Evolutionary conservation across 1,140 invertebrate species (phyloP).

Genomic region (Lepidurus couesii): DNA sequence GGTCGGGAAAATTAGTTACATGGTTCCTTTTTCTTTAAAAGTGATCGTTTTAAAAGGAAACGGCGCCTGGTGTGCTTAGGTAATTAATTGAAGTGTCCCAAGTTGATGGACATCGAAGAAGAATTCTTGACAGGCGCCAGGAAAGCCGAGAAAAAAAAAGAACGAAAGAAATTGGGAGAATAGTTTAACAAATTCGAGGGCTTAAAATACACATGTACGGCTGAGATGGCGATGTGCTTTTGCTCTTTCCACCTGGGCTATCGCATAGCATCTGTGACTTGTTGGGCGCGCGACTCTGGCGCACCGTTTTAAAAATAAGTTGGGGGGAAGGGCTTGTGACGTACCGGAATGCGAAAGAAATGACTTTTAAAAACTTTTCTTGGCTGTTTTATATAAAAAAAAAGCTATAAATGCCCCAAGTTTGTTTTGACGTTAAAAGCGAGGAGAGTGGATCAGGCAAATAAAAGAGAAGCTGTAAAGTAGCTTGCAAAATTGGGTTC

Average conservation of each 20-base stretch:
- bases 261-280: neutral
- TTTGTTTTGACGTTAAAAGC: conserved; percentile 1
- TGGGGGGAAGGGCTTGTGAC: neutral
- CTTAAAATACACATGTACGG: conserved; percentile 15
- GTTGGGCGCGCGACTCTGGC: neutral
- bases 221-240: neutral
- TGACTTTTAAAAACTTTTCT: neutral
- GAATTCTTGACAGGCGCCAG: neutral
- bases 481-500: neutral
- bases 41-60: neutral
- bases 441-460: neutral
- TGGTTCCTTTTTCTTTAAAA: neutral
- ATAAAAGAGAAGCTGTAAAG: neutral
- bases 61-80: too few species aligned
- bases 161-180: neutral
- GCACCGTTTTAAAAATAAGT: neutral
- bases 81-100: too few species aligned
- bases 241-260: conserved; percentile 1
- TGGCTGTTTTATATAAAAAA: neutral
- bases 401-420: neutral
- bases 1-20: neutral
- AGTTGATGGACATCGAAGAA: neutral
- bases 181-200: neutral
- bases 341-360: neutral
- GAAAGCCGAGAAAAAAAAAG: neutral